Percentiles rank a stretch among this genome's conserved stretches.
phyloP scores from a whole-genome alignment of 2,888 invertebrate species.

The Neoscelio sp. region DNA sequence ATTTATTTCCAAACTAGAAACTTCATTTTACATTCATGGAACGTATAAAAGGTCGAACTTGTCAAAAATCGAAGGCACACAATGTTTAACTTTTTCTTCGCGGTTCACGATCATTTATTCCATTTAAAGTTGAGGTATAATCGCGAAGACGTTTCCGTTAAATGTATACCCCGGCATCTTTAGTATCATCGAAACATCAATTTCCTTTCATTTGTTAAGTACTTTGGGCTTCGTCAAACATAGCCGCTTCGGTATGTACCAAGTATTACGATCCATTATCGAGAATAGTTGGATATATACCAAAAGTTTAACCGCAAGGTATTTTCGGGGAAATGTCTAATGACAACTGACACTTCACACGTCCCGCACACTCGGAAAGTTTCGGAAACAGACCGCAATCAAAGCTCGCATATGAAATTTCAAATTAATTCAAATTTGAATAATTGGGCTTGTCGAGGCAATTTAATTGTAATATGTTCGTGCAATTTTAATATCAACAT shows the following conservation, averaged over 20 bases:
- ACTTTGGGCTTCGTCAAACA: constrained; percentile 52
- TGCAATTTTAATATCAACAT: too few relatives aligned
- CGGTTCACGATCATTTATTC: constrained; percentile 17
- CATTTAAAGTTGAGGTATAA: constrained; percentile 18
- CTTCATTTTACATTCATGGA: constrained; percentile 42
- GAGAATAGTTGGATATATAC: constrained; percentile 54
- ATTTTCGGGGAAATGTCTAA: constrained; percentile 51
- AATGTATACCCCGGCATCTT: constrained; percentile 13
- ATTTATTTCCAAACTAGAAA: constrained; percentile 38
- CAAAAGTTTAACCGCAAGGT: constrained; percentile 52
- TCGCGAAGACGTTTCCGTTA: background rate
- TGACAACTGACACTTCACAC: constrained; percentile 61
- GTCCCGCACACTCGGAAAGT: constrained; percentile 27
- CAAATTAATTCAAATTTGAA: constrained; percentile 20
- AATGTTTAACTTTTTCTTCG: constrained; percentile 9
- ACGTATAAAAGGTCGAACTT: constrained; percentile 37
- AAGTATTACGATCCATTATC: constrained; percentile 62
- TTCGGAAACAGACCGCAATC: constrained; percentile 41
- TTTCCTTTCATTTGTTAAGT: constrained; percentile 63
- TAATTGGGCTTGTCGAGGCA: background rate
- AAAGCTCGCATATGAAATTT: constrained; percentile 25
- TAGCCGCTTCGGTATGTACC: constrained; percentile 43
- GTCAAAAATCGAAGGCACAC: constrained; percentile 38
- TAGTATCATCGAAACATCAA: constrained; percentile 48
- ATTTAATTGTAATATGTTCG: constrained; percentile 12